Evolutionary conservation across 2,888 invertebrate genomes (phyloP).

Genomic region (Leucophora obtusa): DNA sequence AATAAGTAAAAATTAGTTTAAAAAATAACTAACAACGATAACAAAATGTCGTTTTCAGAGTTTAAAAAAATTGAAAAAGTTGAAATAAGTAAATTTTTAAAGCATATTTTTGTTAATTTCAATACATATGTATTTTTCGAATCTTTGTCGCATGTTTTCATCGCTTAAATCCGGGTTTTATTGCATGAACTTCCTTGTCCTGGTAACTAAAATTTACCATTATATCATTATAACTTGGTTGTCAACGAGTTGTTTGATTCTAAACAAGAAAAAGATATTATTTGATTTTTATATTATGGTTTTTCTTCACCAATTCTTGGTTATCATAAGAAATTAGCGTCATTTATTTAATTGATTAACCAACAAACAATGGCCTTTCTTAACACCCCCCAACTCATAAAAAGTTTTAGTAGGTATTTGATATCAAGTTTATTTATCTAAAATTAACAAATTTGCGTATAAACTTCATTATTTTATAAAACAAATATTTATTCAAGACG

Average conservation of each 20-base stretch:
- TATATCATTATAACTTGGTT: conserved; percentile 13
- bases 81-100: too few species aligned
- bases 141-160: too few species aligned
- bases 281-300: conserved; percentile 40
- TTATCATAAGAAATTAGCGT: conserved; percentile 50
- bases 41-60: too few species aligned
- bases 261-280: conserved; percentile 18
- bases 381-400: not conserved
- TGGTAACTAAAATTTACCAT: too few species aligned
- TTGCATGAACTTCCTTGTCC: too few species aligned
- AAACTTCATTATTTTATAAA: not conserved
- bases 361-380: not conserved
- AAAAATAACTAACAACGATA: too few species aligned
- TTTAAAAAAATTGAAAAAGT: too few species aligned
- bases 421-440: not conserved
- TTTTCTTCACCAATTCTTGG: not conserved
- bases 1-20: too few species aligned
- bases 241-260: not conserved
- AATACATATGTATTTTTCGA: too few species aligned
- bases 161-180: too few species aligned
- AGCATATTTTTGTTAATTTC: too few species aligned
- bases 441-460: not conserved
- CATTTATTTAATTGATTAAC: conserved; percentile 34
- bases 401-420: not conserved
- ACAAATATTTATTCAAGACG: not conserved